phyloP scores from a whole-genome alignment of 2,113 vertebrate species.

The Nycticebus coucang region DNA sequence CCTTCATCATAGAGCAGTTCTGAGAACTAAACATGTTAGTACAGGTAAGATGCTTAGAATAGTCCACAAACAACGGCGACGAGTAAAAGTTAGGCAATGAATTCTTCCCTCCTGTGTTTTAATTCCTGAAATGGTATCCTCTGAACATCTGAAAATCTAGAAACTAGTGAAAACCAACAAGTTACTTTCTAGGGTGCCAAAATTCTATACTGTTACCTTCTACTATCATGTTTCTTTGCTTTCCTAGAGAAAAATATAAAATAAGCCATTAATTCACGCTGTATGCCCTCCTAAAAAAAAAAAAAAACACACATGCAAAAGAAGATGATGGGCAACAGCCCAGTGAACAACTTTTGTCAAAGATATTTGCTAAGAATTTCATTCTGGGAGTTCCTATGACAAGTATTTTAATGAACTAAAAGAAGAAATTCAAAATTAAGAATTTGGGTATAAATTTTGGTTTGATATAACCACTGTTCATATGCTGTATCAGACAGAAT shows the following conservation, averaged over 20 bases:
- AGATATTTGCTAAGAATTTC: slow-evolving; percentile 18
- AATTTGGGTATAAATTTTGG: neutral
- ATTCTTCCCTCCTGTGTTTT: neutral
- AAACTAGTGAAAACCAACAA: neutral
- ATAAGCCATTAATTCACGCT: slow-evolving; percentile 12
- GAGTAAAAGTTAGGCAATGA: neutral
- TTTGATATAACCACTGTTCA: neutral
- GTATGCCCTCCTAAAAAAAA: neutral
- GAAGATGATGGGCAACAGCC: slow-evolving; percentile 34
- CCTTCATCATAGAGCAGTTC: neutral
- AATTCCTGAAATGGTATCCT: neutral
- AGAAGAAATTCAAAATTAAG: slow-evolving; percentile 36
- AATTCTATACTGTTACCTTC: neutral
- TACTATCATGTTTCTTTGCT: neutral
- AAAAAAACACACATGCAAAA: slow-evolving; percentile 1
- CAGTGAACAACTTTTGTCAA: neutral
- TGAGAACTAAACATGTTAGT: neutral
- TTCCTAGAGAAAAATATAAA: slow-evolving; percentile 38
- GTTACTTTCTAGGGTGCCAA: neutral
- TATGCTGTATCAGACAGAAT: neutral
- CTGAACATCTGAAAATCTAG: neutral
- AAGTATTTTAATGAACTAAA: neutral
- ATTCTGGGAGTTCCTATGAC: neutral
- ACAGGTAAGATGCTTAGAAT: neutral
- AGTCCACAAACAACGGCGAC: neutral